These are phyloP conservation scores for Hypsopygia costalis DNA, from an alignment of 2,888 invertebrate genomes.

Conservation along the genomic window DNA sequence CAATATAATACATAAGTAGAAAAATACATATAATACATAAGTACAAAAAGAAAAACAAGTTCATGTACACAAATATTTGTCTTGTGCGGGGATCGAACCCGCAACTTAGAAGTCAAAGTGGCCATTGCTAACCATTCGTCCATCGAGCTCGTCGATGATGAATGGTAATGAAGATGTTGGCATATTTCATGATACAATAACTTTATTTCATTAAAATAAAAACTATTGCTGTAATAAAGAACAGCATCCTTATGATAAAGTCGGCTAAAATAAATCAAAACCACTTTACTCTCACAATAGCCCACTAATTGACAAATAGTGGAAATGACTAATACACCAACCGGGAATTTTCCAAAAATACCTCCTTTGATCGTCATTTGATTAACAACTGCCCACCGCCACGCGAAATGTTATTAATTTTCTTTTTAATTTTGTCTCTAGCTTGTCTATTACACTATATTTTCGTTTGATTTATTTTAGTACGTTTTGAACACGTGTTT, in stretches of 20 bases:
- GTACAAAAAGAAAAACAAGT: no score
- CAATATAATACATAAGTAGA: no score
- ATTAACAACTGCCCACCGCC: conserved; percentile 65
- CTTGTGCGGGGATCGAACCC: no score
- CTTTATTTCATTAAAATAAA: neutral
- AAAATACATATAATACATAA: no score
- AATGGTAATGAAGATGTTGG: no score
- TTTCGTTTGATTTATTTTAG: conserved; percentile 54
- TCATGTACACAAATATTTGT: no score
- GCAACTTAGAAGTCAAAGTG: no score
- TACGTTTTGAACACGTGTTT: conserved; percentile 4
- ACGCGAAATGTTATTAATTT: conserved; percentile 72
- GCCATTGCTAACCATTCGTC: no score
- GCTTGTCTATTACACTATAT: conserved; percentile 53
- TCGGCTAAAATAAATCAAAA: conserved; percentile 64
- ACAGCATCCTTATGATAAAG: conserved; percentile 37
- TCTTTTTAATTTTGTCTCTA: conserved; percentile 69
- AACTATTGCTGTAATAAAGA: conserved; percentile 8
- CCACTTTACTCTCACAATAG: conserved; percentile 70
- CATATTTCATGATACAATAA: neutral
- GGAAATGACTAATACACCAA: conserved; percentile 74
- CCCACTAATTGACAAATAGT: conserved; percentile 79
- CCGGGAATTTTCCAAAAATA: conserved; percentile 72
- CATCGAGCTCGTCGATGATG: no score
- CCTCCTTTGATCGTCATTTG: conserved; percentile 72